These are phyloP conservation scores for Drosophila gunungcola DNA, from an alignment of 1,140 invertebrate genomes.

Conservation along the genomic window DNA sequence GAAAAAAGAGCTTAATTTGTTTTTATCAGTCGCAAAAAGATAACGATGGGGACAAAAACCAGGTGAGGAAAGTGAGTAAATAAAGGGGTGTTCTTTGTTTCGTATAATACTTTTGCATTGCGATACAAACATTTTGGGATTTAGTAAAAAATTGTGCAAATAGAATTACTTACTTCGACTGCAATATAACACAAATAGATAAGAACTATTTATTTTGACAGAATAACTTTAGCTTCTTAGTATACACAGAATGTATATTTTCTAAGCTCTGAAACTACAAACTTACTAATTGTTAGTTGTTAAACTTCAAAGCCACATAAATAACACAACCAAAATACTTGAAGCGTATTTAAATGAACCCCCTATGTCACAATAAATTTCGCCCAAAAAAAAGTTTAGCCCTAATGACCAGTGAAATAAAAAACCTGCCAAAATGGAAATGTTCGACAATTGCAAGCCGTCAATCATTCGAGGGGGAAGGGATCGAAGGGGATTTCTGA, in stretches of 20 bases:
- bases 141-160: too few species aligned
- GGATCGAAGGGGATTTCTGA: constrained; percentile 1
- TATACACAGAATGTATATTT: not conserved
- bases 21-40: constrained; percentile 21
- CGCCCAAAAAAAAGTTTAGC: constrained; percentile 11
- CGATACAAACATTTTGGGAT: not conserved
- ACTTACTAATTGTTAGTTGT: not conserved
- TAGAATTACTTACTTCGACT: not conserved
- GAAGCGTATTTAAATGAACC: constrained; percentile 1
- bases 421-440: constrained; percentile 29
- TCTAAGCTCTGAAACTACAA: not conserved
- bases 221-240: not conserved
- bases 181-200: not conserved
- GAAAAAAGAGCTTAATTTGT: constrained; percentile 21
- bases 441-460: constrained; percentile 27
- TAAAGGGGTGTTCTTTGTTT: not conserved
- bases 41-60: constrained; percentile 1
- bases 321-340: not conserved
- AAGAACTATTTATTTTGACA: not conserved
- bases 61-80: not conserved
- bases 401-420: constrained; percentile 11
- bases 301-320: not conserved
- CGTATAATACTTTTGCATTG: not conserved
- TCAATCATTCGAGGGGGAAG: constrained; percentile 26
- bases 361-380: constrained; percentile 12